Base-by-base conservation (phyloP, 2,113 vertebrate genomes). In the Dendrocopos noguchii region DNA sequence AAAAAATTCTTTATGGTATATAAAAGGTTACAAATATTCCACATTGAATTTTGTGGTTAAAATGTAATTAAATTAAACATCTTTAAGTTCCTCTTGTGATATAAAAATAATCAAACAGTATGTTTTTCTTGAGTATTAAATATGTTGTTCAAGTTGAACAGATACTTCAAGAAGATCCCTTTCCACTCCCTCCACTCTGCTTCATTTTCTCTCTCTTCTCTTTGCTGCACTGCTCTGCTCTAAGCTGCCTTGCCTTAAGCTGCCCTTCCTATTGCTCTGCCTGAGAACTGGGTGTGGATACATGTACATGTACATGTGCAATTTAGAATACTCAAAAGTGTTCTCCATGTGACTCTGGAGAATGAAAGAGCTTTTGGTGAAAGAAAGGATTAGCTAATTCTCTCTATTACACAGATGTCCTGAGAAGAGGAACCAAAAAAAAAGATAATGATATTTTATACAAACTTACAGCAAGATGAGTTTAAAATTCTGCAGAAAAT, bases 401-500 rank as follows among this genome's bases (percentile, higher is more conserved):
- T 79, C 20, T 74, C 29, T 66, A 27, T 39, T 22, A 14, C 60
- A 60, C 34, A 88, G 18, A 17, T 1, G 72, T 15, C 16, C 20
- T 72, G 59, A 52, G 25, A 74, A 66, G 63, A 80, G 22, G 22
- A 86, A 21, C 6, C 80, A 73, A 66, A 44, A 57, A 2, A 34
- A 2, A 34, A 2, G 16, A 47, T 19, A 0, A 2, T 11, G 19
- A 3, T 2, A 15, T 33, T 75, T 76, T 57, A 47, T 31, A 76
- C 66, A 79, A 80, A 88, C 18, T 85, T 63, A 12, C 7, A 12
- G 8, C 9, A 88, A 7, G 6, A 50, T 60, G 17, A 73, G 15
- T 63, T 85, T 91, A 50, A 84, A 68, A 36, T 56, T 87, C 21
- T n/a, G 19, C 9, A 66, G 25, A 24, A 94, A 91, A 64, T 2